phyloP scores from a whole-genome alignment of 2,113 vertebrate species.

The Sapajus apella region DNA sequence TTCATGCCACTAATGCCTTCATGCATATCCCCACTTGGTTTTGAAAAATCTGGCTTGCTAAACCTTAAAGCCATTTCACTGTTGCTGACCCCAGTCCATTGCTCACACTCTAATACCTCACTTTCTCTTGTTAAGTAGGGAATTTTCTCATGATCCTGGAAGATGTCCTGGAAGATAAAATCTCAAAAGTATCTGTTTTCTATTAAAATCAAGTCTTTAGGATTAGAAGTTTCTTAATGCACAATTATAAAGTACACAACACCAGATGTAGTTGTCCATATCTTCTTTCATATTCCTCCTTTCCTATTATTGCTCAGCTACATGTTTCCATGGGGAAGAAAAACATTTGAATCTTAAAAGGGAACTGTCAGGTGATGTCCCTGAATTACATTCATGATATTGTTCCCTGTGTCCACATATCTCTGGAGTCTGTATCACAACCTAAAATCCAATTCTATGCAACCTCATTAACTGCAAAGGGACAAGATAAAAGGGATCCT shows the following conservation, averaged over 20 bases:
- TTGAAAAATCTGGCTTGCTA: neutral
- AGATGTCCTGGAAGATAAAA: conserved; percentile 29
- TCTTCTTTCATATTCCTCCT: neutral
- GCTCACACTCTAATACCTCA: neutral
- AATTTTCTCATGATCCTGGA: conserved; percentile 30
- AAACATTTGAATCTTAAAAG: neutral
- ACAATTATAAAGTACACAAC: neutral
- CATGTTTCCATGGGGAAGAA: neutral
- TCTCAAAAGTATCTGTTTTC: conserved; percentile 48
- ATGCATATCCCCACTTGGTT: neutral
- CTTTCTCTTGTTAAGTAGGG: neutral
- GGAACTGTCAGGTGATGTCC: neutral
- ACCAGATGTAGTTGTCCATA: neutral
- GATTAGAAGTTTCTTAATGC: conserved; percentile 54
- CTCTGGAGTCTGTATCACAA: neutral
- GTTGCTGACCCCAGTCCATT: neutral
- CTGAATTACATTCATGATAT: neutral
- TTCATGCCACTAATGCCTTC: conserved; percentile 18
- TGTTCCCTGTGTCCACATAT: neutral
- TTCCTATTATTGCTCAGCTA: neutral
- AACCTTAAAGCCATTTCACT: neutral
- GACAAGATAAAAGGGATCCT: neutral
- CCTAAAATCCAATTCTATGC: neutral
- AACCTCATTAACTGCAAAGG: neutral
- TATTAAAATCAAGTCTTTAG: conserved; percentile 42